These are phyloP conservation scores for Mobula hypostoma DNA, from an alignment of 2,113 vertebrate genomes.

Conservation along the genomic window DNA sequence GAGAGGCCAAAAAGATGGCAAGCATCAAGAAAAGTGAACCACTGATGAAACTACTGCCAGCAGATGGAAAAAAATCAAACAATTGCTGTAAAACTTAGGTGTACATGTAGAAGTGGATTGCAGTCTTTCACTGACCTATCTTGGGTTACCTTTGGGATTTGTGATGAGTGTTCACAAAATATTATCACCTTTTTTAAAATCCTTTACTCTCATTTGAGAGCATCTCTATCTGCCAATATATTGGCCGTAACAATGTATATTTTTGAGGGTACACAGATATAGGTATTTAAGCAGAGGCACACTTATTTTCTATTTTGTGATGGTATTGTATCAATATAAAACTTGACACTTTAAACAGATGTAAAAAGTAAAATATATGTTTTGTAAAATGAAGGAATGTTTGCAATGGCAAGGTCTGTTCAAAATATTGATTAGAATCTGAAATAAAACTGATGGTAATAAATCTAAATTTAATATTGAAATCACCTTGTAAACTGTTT, in stretches of 20 bases:
- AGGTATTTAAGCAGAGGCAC: slow-evolving; percentile 1
- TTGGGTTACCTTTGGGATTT: neutral
- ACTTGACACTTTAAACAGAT: neutral
- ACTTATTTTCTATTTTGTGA: slow-evolving; percentile 18
- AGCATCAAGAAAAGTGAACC: slow-evolving; percentile 41
- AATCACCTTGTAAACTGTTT: neutral
- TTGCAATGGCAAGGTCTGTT: neutral
- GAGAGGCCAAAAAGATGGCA: slow-evolving; percentile 55
- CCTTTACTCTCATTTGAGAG: slow-evolving; percentile 33
- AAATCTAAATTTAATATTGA: neutral
- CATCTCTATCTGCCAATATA: slow-evolving; percentile 1
- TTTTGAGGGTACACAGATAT: slow-evolving; percentile 16
- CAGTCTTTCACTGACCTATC: neutral
- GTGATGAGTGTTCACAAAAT: slow-evolving; percentile 3
- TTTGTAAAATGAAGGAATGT: slow-evolving; percentile 19
- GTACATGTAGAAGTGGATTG: neutral
- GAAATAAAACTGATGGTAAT: neutral
- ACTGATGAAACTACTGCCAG: slow-evolving; percentile 43
- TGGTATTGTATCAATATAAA: neutral
- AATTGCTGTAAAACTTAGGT: slow-evolving; percentile 52
- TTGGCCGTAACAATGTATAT: slow-evolving; percentile 13
- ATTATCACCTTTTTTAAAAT: neutral
- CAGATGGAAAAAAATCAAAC: slow-evolving; percentile 41
- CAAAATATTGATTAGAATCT: neutral
- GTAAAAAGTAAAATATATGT: neutral